Conservation (phyloP, 2,113 vertebrate species). For the Elachura formosa region DNA sequence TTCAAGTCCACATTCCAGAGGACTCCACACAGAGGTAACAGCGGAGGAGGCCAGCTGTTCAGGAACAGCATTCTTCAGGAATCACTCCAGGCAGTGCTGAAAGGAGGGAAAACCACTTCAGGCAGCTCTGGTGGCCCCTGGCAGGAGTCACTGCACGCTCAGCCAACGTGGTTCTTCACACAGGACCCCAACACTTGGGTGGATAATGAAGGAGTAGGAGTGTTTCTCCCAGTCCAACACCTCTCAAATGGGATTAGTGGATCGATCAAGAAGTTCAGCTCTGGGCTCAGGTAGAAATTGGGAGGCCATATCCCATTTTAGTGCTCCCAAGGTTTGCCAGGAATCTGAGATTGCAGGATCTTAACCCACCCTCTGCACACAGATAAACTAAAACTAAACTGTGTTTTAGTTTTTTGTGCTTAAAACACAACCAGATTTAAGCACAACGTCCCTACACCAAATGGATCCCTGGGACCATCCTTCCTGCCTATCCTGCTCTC, state of each 20-base stretch:
- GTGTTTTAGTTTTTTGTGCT: no score
- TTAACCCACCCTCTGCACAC: neutral
- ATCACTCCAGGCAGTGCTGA: neutral
- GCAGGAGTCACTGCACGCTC: neutral
- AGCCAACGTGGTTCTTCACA: fast-evolving
- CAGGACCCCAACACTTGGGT: neutral
- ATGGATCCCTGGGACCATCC: neutral
- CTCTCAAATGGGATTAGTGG: neutral
- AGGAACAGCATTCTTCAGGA: neutral
- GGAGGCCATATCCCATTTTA: neutral
- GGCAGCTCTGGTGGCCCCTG: neutral
- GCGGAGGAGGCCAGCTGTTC: neutral
- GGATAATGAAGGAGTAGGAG: neutral
- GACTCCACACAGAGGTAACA: fast-evolving
- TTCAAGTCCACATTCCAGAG: neutral
- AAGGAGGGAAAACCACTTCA: neutral
- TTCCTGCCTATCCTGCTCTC: neutral
- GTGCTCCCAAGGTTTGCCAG: neutral
- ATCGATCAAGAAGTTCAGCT: neutral
- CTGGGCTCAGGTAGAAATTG: neutral
- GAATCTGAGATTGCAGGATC: neutral
- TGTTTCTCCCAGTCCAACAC: neutral
- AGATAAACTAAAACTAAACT: no score
- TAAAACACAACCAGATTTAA: neutral
- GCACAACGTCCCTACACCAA: neutral